Conservation (phyloP, 1,140 invertebrate genomes). For the Hyphantria cunea region DNA sequence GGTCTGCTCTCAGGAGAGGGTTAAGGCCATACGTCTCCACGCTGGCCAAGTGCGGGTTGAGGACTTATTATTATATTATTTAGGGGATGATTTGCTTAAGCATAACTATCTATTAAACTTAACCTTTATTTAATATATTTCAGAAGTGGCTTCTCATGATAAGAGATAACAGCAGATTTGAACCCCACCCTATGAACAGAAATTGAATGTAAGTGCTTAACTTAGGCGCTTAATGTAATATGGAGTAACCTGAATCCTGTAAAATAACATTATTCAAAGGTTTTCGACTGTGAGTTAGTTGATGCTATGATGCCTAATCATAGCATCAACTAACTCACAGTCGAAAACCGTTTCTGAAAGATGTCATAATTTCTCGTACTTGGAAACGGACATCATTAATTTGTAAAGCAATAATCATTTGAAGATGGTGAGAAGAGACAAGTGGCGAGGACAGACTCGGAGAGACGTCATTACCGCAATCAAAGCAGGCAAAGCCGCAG, state of each 20-base stretch:
- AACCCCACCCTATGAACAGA: too few species aligned
- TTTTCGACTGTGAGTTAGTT: neutral
- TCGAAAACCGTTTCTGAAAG: neutral
- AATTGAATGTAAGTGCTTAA: too few species aligned
- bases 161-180: too few species aligned
- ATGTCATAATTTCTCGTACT: neutral
- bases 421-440: constrained; percentile 69
- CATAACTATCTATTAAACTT: too few species aligned
- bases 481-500: constrained; percentile 72
- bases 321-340: neutral
- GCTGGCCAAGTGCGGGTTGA: too few species aligned
- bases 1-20: too few species aligned
- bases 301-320: neutral
- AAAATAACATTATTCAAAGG: neutral
- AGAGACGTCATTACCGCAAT: constrained; percentile 80
- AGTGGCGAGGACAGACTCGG: constrained; percentile 48
- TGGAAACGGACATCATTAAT: constrained; percentile 55
- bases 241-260: neutral
- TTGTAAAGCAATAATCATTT: constrained; percentile 70
- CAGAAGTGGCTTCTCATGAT: too few species aligned
- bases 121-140: too few species aligned
- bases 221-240: too few species aligned
- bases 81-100: too few species aligned
- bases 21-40: too few species aligned
- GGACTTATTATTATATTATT: too few species aligned